Evolutionary conservation across 2,113 vertebrate species (phyloP).

Genomic region (Hydropotes inermis): DNA sequence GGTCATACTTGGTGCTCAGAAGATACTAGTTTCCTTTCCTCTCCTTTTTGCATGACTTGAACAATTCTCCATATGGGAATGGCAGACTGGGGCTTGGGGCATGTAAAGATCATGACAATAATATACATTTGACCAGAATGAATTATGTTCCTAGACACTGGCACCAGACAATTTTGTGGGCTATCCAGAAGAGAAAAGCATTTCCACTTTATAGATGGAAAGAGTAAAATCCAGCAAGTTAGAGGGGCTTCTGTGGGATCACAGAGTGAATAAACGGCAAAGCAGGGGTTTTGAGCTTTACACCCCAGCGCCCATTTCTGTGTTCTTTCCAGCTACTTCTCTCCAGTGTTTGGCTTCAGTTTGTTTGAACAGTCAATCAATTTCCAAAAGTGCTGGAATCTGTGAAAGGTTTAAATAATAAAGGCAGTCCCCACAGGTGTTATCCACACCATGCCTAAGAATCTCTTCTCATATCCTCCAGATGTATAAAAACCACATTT

Average conservation of each 20-base stretch:
- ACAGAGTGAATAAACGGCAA: neutral
- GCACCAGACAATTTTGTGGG: neutral
- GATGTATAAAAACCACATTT: neutral
- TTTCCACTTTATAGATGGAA: neutral
- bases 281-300: neutral
- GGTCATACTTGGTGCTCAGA: neutral
- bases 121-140: neutral
- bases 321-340: neutral
- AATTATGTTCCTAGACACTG: neutral
- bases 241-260: neutral
- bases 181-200: neutral
- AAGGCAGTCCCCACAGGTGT: neutral
- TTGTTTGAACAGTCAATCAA: neutral
- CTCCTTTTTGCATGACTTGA: neutral
- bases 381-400: neutral
- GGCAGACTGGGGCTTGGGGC: neutral
- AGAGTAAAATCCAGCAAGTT: neutral
- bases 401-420: neutral
- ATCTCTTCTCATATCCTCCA: neutral
- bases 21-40: neutral
- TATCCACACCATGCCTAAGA: neutral
- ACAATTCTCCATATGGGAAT: neutral
- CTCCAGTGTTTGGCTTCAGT: neutral
- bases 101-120: neutral
- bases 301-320: neutral